These are phyloP conservation scores for Esox lucius DNA, from an alignment of 2,797 vertebrate species.

Conservation along the genomic window DNA sequence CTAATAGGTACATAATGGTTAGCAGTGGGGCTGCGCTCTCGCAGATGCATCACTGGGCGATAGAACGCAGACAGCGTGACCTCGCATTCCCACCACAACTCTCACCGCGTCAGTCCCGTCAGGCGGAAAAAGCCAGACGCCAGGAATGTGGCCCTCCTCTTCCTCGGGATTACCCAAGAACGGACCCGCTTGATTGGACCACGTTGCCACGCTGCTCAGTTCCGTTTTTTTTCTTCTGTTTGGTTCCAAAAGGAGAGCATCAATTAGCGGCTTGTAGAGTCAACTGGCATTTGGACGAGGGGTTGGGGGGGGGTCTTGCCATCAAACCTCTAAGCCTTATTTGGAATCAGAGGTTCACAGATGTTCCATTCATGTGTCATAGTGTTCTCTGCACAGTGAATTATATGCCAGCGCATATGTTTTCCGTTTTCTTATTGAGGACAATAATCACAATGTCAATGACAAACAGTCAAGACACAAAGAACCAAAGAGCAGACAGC, in stretches of 20 bases:
- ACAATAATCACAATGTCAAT: slow-evolving; percentile 70
- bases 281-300: slow-evolving; percentile 23
- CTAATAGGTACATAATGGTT: slow-evolving; percentile 99
- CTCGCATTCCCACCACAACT: slow-evolving; percentile 67
- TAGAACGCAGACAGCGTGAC: slow-evolving; percentile 78
- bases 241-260: slow-evolving; percentile 18
- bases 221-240: slow-evolving; percentile 15
- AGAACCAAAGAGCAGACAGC: slow-evolving; percentile 21
- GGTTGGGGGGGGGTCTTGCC: slow-evolving; percentile 12
- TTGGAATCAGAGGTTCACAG: slow-evolving; percentile 50
- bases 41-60: slow-evolving; percentile 87
- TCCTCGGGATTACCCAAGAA: slow-evolving; percentile 41
- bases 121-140: slow-evolving; percentile 63
- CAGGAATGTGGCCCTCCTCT: slow-evolving; percentile 50
- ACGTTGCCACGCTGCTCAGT: slow-evolving; percentile 12
- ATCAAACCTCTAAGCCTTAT: slow-evolving; percentile 52
- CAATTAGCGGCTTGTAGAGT: slow-evolving; percentile 37
- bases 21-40: slow-evolving; percentile 88
- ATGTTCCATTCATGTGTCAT: slow-evolving; percentile 49
- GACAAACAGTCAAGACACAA: slow-evolving; percentile 63
- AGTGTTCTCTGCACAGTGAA: slow-evolving; percentile 48
- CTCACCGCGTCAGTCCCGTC: slow-evolving; percentile 57
- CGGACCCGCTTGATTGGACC: slow-evolving; percentile 37
- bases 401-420: slow-evolving; percentile 64
- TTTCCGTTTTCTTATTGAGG: slow-evolving; percentile 68